A percentile compares a stretch with the other conserved stretches of the same genome.
phyloP scores from a whole-genome alignment of 1,140 invertebrate genomes.

The Apis laboriosa region DNA sequence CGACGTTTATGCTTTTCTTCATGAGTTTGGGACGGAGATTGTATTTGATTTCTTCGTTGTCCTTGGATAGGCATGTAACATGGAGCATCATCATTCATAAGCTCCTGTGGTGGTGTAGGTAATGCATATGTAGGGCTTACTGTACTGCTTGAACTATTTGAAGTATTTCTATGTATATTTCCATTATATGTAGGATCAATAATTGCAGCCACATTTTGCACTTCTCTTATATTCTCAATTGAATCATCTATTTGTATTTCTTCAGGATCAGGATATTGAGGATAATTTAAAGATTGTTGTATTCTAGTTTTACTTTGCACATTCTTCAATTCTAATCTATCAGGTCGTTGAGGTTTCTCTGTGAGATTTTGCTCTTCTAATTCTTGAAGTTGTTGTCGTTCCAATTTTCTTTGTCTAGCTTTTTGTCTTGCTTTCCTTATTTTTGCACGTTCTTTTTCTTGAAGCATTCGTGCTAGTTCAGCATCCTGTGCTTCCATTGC shows the following conservation, averaged over 20 bases:
- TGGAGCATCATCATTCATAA: conserved; percentile 82
- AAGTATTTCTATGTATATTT: conserved; percentile 68
- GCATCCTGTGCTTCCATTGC: conserved; percentile 96
- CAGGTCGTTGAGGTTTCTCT: conserved; percentile 74
- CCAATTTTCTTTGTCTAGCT: conserved; percentile 85
- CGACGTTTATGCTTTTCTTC: conserved; percentile 80
- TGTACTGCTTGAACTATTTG: conserved; percentile 74
- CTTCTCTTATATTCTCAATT: conserved; percentile 66
- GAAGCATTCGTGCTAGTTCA: conserved; percentile 92
- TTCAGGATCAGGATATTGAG: conserved; percentile 78
- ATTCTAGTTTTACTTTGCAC: conserved; percentile 54
- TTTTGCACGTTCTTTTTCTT: conserved; percentile 90
- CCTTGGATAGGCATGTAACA: conserved; percentile 92
- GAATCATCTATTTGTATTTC: conserved; percentile 77
- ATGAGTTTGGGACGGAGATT: conserved; percentile 78
- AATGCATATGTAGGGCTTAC: conserved; percentile 73
- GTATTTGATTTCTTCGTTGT: conserved; percentile 83
- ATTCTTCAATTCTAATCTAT: conserved; percentile 74
- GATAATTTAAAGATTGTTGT: conserved; percentile 48
- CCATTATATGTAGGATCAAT: conserved; percentile 80
- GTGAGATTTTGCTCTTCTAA: conserved; percentile 72
- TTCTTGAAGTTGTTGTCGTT: conserved; percentile 83
- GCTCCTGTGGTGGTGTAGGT: conserved; percentile 72
- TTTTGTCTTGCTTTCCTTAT: conserved; percentile 85
- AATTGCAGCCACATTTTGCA: conserved; percentile 77